Conservation (phyloP, 2,888 invertebrate species). For the Myopa testacea region DNA sequence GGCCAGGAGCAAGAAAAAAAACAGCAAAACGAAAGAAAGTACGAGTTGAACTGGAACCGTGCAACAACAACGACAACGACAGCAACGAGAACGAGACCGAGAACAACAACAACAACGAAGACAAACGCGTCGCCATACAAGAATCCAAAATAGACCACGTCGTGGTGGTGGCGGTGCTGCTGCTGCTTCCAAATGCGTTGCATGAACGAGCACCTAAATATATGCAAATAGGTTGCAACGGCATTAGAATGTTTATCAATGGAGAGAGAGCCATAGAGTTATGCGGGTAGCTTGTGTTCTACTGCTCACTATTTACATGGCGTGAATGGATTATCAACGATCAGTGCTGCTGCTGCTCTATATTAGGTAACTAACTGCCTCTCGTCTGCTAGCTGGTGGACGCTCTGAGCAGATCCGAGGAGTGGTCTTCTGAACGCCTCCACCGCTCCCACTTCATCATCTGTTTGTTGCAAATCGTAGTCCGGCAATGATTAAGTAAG, state of each 20-base stretch:
- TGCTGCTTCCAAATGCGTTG: neutral
- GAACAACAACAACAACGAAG: constrained; percentile 2
- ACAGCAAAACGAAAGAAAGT: neutral
- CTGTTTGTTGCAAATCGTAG: neutral
- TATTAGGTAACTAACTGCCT: neutral
- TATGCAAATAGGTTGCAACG: constrained; percentile 34
- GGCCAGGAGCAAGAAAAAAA: constrained; percentile 5
- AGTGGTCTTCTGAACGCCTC: neutral
- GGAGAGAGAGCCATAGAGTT: neutral
- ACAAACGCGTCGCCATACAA: constrained; percentile 7
- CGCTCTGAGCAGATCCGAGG: neutral
- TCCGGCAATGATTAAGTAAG: neutral
- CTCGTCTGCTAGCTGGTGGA: neutral
- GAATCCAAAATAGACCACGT: neutral
- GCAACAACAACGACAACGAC: constrained; percentile 17
- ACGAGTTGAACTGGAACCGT: constrained; percentile 21
- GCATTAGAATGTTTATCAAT: constrained; percentile 32
- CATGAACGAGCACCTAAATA: constrained; percentile 21
- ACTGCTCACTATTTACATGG: neutral
- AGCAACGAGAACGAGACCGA: constrained; percentile 1
- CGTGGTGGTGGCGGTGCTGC: neutral
- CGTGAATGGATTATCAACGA: neutral
- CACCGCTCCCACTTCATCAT: neutral
- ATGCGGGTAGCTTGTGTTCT: neutral
- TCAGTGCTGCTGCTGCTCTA: neutral